These are phyloP conservation scores for Peromyscus polionotus DNA, from an alignment of 2,113 vertebrate species.

Conservation along the genomic window DNA sequence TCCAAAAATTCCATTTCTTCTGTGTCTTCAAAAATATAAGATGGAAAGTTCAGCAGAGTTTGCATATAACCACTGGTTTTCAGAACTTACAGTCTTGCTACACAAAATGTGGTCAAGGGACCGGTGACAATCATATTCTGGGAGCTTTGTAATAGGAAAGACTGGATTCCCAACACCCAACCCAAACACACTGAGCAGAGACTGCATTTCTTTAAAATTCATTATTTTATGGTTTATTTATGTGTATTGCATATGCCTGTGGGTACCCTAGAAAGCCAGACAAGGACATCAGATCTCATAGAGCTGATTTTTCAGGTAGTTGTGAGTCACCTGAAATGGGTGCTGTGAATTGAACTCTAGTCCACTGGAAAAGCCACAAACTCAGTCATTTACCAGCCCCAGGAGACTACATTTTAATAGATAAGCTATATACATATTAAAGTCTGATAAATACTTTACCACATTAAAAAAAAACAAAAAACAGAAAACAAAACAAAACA, in stretches of 20 bases:
- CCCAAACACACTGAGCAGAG: not conserved
- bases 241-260: not conserved
- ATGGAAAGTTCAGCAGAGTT: not conserved
- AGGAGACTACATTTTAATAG: not conserved
- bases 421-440: not conserved
- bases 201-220: not conserved
- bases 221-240: not conserved
- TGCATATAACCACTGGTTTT: constrained; percentile 1
- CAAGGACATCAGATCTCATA: not conserved
- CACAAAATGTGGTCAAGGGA: not conserved
- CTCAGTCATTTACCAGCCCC: not conserved
- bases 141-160: not conserved
- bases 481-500: too few relatives aligned
- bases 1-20: not conserved
- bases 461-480: not conserved
- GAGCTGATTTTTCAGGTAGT: not conserved
- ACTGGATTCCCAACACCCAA: not conserved
- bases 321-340: not conserved
- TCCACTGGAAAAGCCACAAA: not conserved
- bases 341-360: not conserved
- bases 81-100: not conserved
- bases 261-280: too few relatives aligned
- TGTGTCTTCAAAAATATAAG: not conserved
- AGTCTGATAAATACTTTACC: not conserved
- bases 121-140: not conserved